Percentiles rank a stretch among this genome's conserved stretches.
phyloP scores from a whole-genome alignment of 2,113 vertebrate genomes.

The Solea solea region DNA sequence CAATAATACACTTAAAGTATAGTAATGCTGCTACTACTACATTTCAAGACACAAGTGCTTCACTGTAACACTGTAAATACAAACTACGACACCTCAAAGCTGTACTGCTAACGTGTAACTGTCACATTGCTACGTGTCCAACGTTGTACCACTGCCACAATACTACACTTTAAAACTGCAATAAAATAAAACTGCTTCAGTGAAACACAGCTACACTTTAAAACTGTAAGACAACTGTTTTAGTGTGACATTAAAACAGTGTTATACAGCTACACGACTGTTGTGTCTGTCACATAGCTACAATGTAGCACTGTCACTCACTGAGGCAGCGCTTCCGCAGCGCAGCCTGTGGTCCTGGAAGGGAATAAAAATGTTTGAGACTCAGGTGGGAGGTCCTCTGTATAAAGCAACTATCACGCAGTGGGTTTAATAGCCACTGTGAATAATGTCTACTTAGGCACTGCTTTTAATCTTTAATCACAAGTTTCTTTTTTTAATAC shows the following conservation, averaged over 20 bases:
- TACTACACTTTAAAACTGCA: too few relatives aligned
- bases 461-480: too few relatives aligned
- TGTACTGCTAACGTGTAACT: too few relatives aligned
- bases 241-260: background rate
- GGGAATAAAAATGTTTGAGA: conserved; percentile 11
- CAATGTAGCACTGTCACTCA: conserved; percentile 3
- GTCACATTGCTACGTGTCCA: too few relatives aligned
- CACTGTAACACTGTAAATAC: background rate
- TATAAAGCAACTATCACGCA: fast-evolving
- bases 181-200: background rate
- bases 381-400: fast-evolving
- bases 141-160: too few relatives aligned
- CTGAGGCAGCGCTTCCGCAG: conserved; percentile 23
- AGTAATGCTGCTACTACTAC: background rate
- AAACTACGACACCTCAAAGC: too few relatives aligned
- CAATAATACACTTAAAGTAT: too few relatives aligned
- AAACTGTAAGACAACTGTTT: background rate
- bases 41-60: background rate
- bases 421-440: fast-evolving
- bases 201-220: background rate
- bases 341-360: conserved; percentile 51
- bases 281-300: background rate
- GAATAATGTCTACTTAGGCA: fast-evolving
- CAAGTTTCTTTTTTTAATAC: fast-evolving
- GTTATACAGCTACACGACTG: background rate